Base-by-base conservation (phyloP, 53 echinoderm and acorn worm genomes). In the Zoroaster sp. region DNA sequence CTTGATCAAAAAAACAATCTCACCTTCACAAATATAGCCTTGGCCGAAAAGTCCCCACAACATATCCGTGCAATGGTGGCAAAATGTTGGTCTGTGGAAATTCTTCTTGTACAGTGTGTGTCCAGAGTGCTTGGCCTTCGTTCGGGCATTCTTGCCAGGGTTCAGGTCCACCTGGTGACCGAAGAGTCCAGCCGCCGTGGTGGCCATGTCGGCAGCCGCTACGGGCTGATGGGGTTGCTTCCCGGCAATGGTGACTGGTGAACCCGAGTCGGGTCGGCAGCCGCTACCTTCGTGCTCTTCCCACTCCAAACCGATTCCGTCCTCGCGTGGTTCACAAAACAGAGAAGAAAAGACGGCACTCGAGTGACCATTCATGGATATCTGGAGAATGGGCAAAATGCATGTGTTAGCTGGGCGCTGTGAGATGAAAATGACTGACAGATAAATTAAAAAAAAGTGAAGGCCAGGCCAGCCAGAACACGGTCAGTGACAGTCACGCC, bases 1-100 rank as follows among this genome's bases (percentile, higher is more conserved):
- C n/a, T n/a, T 59, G 28, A 12, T 49, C 18, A 28, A 25, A 11
- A 25, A n/a, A n/a, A n/a, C n/a, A 9, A 59, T 59, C 97, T 88
- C 89, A 97, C 97, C 94, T 95, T 97, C 97, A 55, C 97, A 97
- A 32, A 94, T 95, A 87, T 90, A 94, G 33, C 97, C 97, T 76
- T 97, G 97, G 14, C 92, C 92, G 74, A 95, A 91, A 36, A 97
- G 72, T 35, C 97, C 97, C 97, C 97, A 97, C 87, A 97, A 80
- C 95, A 97, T 95, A 59, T 97, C 97, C 72, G 97, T 97, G 70
- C 97, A 97, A 72, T 97, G 97, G 38, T 97, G 97, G 72, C 97
- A 97, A 72, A 91, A 97, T 28, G 97, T 97, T 17, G 95, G 97
- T 75, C 94, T 94, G 87, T 97, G 97, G 85, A 97, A 97, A 44